Percentiles rank a stretch among this genome's conserved stretches.
phyloP scores from a whole-genome alignment of 92 coral and sea anemone species.

The Ricordea florida region DNA sequence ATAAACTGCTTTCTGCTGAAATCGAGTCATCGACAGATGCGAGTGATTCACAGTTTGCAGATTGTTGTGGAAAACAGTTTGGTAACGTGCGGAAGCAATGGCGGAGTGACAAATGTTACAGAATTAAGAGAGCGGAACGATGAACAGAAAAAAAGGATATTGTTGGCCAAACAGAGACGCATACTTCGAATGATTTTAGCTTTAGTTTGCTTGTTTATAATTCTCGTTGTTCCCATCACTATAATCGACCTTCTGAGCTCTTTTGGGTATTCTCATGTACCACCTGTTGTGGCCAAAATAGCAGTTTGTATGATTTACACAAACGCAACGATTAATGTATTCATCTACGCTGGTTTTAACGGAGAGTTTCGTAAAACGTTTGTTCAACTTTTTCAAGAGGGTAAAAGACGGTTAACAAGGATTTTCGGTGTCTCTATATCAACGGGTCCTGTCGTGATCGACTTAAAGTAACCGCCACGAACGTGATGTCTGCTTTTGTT shows the following conservation, averaged over 20 bases:
- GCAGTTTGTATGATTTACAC: slow-evolving; percentile 75
- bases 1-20: slow-evolving; percentile 64
- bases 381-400: neutral
- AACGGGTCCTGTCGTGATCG: neutral
- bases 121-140: neutral
- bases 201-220: slow-evolving; percentile 46
- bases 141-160: neutral
- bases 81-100: neutral
- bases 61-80: slow-evolving; percentile 3
- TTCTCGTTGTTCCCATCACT: slow-evolving; percentile 64
- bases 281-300: slow-evolving; percentile 20
- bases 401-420: neutral
- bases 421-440: neutral
- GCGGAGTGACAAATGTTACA: neutral
- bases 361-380: slow-evolving; percentile 70
- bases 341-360: slow-evolving; percentile 73
- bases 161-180: slow-evolving; percentile 36
- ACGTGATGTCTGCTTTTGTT: too few species aligned
- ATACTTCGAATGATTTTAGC: slow-evolving; percentile 47
- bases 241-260: slow-evolving; percentile 45
- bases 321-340: slow-evolving; percentile 60
- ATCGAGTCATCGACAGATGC: slow-evolving; percentile 59
- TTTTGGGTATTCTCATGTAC: slow-evolving; percentile 22
- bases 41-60: slow-evolving; percentile 49
- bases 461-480: neutral